phyloP scores from a whole-genome alignment of 2,888 invertebrate species.

The Peribatodes rhomboidaria region DNA sequence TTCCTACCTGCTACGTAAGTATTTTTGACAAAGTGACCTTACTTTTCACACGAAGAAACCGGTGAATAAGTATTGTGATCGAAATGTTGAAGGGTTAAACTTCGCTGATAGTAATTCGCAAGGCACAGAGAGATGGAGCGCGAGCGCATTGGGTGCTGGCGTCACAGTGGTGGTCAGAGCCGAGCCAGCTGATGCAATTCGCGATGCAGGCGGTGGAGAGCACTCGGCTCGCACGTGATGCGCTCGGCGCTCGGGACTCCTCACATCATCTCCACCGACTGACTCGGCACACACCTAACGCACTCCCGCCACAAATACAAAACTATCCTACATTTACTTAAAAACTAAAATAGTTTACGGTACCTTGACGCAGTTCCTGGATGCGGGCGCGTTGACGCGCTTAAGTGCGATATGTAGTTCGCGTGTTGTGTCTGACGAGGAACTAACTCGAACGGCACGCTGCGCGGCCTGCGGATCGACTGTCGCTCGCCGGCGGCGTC shows the following conservation, averaged over 20 bases:
- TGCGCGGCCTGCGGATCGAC: slow-evolving; percentile 73
- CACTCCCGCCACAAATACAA: slow-evolving; percentile 41
- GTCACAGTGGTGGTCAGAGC: slow-evolving; percentile 52
- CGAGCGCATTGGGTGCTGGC: slow-evolving; percentile 54
- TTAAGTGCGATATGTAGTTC: slow-evolving; percentile 57
- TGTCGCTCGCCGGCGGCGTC: slow-evolving; percentile 68
- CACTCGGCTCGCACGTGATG: slow-evolving; percentile 60
- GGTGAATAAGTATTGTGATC: background rate
- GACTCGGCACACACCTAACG: slow-evolving; percentile 49
- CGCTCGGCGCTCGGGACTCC: slow-evolving; percentile 27
- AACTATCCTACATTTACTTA: slow-evolving; percentile 19
- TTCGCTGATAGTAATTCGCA: slow-evolving; percentile 58
- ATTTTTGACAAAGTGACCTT: slow-evolving; percentile 21
- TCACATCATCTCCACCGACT: slow-evolving; percentile 39
- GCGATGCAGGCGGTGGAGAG: slow-evolving; percentile 62
- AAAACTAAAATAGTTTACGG: slow-evolving; percentile 44
- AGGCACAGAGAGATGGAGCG: slow-evolving; percentile 54
- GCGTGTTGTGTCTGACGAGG: slow-evolving; percentile 51
- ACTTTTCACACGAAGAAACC: background rate
- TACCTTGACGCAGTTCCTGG: slow-evolving; percentile 45
- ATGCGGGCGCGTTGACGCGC: slow-evolving; percentile 57
- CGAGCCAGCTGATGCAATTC: slow-evolving; percentile 64
- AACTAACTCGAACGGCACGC: slow-evolving; percentile 64
- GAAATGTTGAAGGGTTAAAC: background rate
- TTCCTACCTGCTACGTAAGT: background rate